phyloP scores from a whole-genome alignment of 2,888 invertebrate genomes.

The Cerceris ruficornis region DNA sequence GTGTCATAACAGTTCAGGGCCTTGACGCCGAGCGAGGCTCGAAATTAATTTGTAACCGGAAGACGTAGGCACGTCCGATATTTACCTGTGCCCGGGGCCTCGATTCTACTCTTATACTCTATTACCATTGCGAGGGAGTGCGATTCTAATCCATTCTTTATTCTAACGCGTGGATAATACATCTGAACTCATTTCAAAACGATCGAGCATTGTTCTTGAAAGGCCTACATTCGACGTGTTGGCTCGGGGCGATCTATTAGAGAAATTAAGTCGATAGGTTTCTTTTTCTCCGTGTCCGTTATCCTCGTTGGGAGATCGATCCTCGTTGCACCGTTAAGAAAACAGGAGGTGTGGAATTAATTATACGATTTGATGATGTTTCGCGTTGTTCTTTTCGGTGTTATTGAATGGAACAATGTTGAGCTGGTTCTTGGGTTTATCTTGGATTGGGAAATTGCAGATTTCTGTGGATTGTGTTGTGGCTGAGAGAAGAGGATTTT shows the following conservation, averaged over 20 bases:
- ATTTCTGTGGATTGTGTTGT: too few relatives aligned
- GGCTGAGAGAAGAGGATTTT: too few relatives aligned
- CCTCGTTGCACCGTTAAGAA: neutral
- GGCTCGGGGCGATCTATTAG: neutral
- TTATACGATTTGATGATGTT: too few relatives aligned
- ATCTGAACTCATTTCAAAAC: slow-evolving; percentile 14
- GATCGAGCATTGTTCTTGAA: slow-evolving; percentile 41
- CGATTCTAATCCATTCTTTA: slow-evolving; percentile 44
- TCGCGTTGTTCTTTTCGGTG: too few relatives aligned
- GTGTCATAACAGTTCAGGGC: slow-evolving; percentile 50
- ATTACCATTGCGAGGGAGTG: slow-evolving; percentile 10
- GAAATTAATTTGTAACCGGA: slow-evolving; percentile 66
- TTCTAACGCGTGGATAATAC: slow-evolving; percentile 30
- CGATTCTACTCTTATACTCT: neutral
- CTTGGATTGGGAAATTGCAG: too few relatives aligned
- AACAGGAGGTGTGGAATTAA: too few relatives aligned
- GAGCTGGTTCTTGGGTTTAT: too few relatives aligned
- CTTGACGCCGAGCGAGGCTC: slow-evolving; percentile 39
- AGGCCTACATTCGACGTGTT: neutral
- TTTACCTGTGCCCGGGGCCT: slow-evolving; percentile 21
- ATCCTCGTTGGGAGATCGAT: neutral
- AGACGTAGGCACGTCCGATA: slow-evolving; percentile 56
- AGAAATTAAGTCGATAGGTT: neutral
- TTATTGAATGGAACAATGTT: too few relatives aligned
- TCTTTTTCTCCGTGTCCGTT: neutral